Evolutionary conservation across 1,140 invertebrate genomes (phyloP), one percentile per base, ranked within the genome.

Genomic region (Sarcophaga bullata): DNA sequence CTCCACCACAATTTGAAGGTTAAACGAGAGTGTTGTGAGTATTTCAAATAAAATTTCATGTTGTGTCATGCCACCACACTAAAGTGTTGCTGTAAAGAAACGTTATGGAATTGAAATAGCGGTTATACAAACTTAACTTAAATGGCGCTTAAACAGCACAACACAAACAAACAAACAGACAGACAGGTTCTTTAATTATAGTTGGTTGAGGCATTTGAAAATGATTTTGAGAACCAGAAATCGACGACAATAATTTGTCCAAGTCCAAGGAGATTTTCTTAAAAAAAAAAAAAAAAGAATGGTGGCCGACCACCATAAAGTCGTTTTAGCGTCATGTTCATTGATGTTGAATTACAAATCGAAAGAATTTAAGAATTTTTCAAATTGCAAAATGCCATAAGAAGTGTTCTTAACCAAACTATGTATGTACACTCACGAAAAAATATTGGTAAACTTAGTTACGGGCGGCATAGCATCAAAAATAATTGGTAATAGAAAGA

Each of bases 241-340:
- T 68, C 8, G 17, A 19, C 17, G n/a, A 58, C 54, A n/a, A 58
- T 13, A 58, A 58, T 15, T n/a, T 17, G 62, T 68, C 8, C 25
- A 68, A 68, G 62, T 68, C 62, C 62, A 68, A 68, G 62, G 62
- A 68, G n/a, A 68, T n/a, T 52, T 52, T 68, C 4, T 68, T 68
- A 4, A 68, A 37, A 37, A 37, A 37, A 37, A 37, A 1, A 37
- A 37, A 37, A 37, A 37, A 37, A 37, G 4, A 37, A 37, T 37
- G 4, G 25, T 37, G 25, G 25, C 1, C 25, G 25, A 37, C 25
- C 25, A 37, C 25, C 25, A 37, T 37, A 37, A 37, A 37, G 25
- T 37, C 25, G 25, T 37, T 37, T 37, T 37, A 37, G 25, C 25
- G 25, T 37, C 25, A 37, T 37, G 25, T 2, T 37, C 25, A 37